A percentile compares a stretch with the other conserved stretches of the same genome.
Conservation (phyloP, 2,113 vertebrate species). For the Leucopternis melanops region DNA sequence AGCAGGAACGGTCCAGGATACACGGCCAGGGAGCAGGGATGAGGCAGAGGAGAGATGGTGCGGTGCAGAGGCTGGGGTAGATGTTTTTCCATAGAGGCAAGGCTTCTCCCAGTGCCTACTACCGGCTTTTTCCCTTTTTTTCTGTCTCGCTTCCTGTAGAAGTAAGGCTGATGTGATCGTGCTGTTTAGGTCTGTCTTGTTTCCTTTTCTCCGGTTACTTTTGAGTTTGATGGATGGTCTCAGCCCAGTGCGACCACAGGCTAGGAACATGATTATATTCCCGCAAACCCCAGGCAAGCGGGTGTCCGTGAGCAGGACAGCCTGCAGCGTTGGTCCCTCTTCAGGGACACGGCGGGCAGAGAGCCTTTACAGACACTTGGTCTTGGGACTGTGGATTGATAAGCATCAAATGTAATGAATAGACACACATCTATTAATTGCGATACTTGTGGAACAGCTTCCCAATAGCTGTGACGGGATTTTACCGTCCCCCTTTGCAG, state of each 20-base stretch:
- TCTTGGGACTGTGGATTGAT: background rate
- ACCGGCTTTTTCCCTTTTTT: background rate
- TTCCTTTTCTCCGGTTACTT: background rate
- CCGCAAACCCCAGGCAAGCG: background rate
- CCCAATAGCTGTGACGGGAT: background rate
- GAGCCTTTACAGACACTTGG: background rate
- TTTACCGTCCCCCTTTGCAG: background rate
- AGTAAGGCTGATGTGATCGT: background rate
- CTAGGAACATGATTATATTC: background rate
- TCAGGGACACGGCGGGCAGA: background rate
- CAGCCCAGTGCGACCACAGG: background rate
- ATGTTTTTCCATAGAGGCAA: background rate
- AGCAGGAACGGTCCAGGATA: background rate
- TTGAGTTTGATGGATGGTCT: constrained; percentile 32
- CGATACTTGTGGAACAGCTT: background rate
- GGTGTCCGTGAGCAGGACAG: background rate
- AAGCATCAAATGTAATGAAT: background rate
- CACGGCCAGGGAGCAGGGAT: background rate
- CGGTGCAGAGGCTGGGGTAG: background rate
- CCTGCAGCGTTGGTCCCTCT: background rate
- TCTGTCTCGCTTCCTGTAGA: background rate
- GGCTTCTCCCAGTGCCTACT: background rate
- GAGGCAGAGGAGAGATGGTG: background rate
- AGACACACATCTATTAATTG: background rate
- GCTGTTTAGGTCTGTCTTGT: background rate